A percentile compares a stretch with the other conserved stretches of the same genome.
Evolutionary conservation across 2,888 invertebrate genomes (phyloP).

Genomic region (Melipona beecheii): DNA sequence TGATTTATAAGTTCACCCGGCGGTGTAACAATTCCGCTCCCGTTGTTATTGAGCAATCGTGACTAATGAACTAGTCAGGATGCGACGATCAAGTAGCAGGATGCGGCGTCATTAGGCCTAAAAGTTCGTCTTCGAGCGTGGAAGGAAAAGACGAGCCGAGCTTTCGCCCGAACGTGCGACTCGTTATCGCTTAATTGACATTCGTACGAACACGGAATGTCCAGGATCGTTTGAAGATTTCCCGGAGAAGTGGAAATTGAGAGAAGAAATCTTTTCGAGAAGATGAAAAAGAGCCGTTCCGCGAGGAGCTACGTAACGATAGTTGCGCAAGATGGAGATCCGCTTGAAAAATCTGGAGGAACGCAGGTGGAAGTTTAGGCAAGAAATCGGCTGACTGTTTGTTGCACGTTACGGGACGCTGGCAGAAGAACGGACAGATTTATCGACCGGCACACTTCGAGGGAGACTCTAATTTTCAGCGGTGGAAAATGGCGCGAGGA

Average conservation of each 20-base stretch:
- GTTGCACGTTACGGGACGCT: constrained; percentile 11
- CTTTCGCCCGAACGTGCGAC: constrained; percentile 11
- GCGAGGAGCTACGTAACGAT: constrained; percentile 15
- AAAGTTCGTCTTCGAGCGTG: constrained; percentile 38
- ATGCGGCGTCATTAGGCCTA: constrained; percentile 58
- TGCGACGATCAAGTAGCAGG: constrained; percentile 65
- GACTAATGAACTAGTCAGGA: constrained; percentile 78
- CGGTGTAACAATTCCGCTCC: constrained; percentile 71
- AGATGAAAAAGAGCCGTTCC: too few species aligned
- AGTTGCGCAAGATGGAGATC: background rate
- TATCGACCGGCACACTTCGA: constrained; percentile 45
- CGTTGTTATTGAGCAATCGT: constrained; percentile 77
- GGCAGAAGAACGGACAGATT: constrained; percentile 59
- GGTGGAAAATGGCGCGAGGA: constrained; percentile 42
- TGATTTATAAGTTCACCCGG: constrained; percentile 76
- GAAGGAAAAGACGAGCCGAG: constrained; percentile 41
- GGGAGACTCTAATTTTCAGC: constrained; percentile 54
- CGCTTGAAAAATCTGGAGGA: background rate
- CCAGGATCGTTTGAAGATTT: too few species aligned
- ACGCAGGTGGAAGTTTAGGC: background rate
- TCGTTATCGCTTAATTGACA: constrained; percentile 56
- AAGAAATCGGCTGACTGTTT: background rate
- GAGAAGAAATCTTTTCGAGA: too few species aligned
- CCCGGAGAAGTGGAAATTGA: too few species aligned
- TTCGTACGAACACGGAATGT: background rate